phyloP scores from a whole-genome alignment of 2,113 vertebrate species.

The Chunga burmeisteri region DNA sequence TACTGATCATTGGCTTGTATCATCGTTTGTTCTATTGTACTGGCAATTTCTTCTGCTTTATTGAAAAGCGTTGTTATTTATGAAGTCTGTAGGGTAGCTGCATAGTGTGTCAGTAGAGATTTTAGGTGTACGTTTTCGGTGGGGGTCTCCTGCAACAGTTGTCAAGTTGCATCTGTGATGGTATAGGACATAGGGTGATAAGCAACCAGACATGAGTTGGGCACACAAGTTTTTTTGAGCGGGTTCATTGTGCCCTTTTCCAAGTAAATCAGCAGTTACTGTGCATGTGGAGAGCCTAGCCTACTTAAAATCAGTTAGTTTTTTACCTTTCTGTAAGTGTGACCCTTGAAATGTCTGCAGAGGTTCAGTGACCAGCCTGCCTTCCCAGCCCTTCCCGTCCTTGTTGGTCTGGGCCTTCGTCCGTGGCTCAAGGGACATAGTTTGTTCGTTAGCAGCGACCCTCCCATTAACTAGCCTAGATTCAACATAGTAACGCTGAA shows the following conservation, averaged over 20 bases:
- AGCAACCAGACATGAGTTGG: neutral
- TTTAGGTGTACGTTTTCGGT: neutral
- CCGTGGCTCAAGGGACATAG: too few species aligned
- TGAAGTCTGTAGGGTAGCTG: neutral
- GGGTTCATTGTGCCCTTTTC: neutral
- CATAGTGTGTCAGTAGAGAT: neutral
- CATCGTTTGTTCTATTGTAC: neutral
- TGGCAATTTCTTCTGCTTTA: neutral
- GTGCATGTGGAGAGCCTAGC: neutral
- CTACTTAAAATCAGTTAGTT: too few species aligned
- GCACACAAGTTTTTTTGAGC: neutral
- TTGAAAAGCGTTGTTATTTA: neutral
- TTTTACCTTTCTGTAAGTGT: too few species aligned
- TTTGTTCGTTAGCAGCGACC: too few species aligned
- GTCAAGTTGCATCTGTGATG: too few species aligned
- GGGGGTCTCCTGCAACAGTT: neutral
- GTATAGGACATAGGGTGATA: fast-evolving
- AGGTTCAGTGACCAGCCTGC: too few species aligned
- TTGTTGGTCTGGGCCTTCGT: too few species aligned
- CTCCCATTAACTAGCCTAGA: too few species aligned
- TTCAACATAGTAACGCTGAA: too few species aligned
- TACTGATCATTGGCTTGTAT: neutral
- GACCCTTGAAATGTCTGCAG: too few species aligned
- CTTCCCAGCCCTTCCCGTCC: too few species aligned
- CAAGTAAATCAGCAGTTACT: too few species aligned